phyloP scores from a whole-genome alignment of 1,140 invertebrate species.

The Drosophila lowei region DNA sequence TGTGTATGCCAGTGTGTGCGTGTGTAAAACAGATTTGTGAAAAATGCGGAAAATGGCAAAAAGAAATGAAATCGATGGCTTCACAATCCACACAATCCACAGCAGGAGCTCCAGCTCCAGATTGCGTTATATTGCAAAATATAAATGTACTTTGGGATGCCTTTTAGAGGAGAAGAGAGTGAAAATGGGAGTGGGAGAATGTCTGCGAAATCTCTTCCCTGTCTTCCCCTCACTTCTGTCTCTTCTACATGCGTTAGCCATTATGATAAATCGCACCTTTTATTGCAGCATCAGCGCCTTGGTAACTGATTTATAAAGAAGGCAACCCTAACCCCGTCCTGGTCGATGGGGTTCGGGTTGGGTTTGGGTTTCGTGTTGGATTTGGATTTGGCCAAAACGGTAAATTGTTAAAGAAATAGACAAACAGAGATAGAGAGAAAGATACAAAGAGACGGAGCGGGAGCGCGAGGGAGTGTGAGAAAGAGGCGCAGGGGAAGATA shows the following conservation, averaged over 20 bases:
- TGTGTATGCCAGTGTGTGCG: conserved; percentile 12
- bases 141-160: conserved; percentile 35
- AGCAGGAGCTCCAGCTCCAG: conserved; percentile 20
- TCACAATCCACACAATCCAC: conserved; percentile 58
- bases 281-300: conserved; percentile 80
- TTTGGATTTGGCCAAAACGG: conserved; percentile 16
- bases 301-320: conserved; percentile 77
- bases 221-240: neutral
- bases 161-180: neutral
- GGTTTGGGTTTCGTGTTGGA: conserved; percentile 22
- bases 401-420: conserved; percentile 47
- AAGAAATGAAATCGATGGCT: conserved; percentile 78
- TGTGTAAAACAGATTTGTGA: conserved; percentile 76
- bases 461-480: neutral
- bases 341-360: conserved; percentile 19
- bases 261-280: conserved; percentile 82
- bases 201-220: neutral
- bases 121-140: conserved; percentile 75
- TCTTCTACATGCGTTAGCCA: conserved; percentile 52
- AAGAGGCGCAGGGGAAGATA: conserved; percentile 26
- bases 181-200: neutral
- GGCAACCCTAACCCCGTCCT: neutral
- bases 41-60: conserved; percentile 80
- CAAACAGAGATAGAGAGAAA: conserved; percentile 21
- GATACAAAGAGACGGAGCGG: neutral